phyloP scores from a whole-genome alignment of 2,888 invertebrate species.

The Vannuccia rotundouncinata region DNA sequence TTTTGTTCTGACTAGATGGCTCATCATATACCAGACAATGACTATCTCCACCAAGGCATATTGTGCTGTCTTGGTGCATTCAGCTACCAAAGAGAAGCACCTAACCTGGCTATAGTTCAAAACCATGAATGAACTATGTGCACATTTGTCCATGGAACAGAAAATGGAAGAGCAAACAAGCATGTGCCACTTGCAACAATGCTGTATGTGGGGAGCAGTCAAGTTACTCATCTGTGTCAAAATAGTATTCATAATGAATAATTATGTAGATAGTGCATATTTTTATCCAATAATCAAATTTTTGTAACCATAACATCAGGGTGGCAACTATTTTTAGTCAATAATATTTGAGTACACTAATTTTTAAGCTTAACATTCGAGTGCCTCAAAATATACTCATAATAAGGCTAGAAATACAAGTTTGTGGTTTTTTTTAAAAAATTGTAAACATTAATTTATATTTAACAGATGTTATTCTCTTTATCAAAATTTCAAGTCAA shows the following conservation, averaged over 20 bases:
- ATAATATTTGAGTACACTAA: no score
- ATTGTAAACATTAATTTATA: no score
- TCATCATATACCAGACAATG: slow-evolving; percentile 10
- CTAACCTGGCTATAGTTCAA: background rate
- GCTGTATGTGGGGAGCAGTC: slow-evolving; percentile 15
- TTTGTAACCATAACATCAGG: no score
- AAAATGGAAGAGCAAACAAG: background rate
- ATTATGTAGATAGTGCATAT: slow-evolving; percentile 18
- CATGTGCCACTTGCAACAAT: slow-evolving; percentile 17
- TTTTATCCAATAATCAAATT: slow-evolving; percentile 26
- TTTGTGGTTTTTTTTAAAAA: no score
- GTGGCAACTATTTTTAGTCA: no score
- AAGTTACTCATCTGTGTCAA: slow-evolving; percentile 11
- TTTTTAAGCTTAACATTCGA: no score
- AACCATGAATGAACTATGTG: background rate
- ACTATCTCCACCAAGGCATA: slow-evolving; percentile 23
- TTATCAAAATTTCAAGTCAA: no score
- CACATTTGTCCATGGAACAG: background rate
- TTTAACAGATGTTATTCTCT: no score
- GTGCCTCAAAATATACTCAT: no score
- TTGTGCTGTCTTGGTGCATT: slow-evolving; percentile 21
- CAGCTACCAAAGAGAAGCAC: background rate
- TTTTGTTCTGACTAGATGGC: background rate
- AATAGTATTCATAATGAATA: slow-evolving; percentile 10
- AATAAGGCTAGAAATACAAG: no score